Conservation (phyloP, 2,113 vertebrate species). For the Quiscalus mexicanus region DNA sequence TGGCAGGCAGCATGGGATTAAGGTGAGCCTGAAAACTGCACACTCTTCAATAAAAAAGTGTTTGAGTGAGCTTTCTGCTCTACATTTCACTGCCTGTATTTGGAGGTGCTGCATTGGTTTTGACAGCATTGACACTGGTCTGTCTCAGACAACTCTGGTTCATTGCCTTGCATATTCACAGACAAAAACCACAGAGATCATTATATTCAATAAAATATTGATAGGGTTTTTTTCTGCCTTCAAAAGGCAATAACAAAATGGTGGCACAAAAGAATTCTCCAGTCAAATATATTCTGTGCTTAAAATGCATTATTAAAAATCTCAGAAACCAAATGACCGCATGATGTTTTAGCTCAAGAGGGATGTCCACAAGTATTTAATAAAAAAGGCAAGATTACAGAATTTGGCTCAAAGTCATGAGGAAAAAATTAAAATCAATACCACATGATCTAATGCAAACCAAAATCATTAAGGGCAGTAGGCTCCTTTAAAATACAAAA, state of each 20-base stretch:
- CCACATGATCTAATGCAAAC: background rate
- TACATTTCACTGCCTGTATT: background rate
- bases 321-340: background rate
- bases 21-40: background rate
- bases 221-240: slow-evolving; percentile 12
- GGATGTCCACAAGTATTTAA: background rate
- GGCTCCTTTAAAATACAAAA: background rate
- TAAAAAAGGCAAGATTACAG: background rate
- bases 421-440: slow-evolving; percentile 15
- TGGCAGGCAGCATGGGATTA: background rate
- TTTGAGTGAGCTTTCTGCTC: background rate
- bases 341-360: background rate
- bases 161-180: background rate
- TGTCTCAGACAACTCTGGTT: background rate
- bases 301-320: slow-evolving; percentile 25
- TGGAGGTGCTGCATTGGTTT: slow-evolving; percentile 1
- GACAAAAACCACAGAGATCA: accelerated
- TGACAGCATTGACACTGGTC: background rate
- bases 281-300: background rate
- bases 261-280: slow-evolving; percentile 11
- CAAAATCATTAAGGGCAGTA: background rate
- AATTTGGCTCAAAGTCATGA: background rate
- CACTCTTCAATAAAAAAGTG: background rate
- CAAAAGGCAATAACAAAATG: slow-evolving; percentile 13
- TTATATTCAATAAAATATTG: slow-evolving; percentile 51